These are phyloP conservation scores for Notamacropus eugenii DNA, from an alignment of 2,797 vertebrate genomes.

Conservation along the genomic window DNA sequence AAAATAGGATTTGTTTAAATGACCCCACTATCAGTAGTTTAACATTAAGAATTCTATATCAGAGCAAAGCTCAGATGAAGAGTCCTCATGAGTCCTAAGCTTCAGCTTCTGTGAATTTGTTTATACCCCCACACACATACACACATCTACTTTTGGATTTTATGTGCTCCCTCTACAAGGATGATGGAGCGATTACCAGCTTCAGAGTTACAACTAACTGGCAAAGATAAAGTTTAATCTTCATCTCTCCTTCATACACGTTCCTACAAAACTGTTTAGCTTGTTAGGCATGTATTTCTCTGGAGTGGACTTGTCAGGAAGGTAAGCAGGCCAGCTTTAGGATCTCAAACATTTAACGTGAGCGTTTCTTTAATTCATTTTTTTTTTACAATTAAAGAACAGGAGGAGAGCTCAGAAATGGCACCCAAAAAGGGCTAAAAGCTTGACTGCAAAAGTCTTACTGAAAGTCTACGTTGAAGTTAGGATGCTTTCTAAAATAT, in stretches of 20 bases:
- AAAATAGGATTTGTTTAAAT: constrained; percentile 69
- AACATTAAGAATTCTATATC: constrained; percentile 65
- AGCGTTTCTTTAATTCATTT: constrained; percentile 64
- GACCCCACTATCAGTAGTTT: constrained; percentile 77
- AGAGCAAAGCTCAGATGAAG: constrained; percentile 45
- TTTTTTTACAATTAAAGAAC: constrained; percentile 69
- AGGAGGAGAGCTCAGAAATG: constrained; percentile 71
- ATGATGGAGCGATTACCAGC: constrained; percentile 74
- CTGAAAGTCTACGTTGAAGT: constrained; percentile 77
- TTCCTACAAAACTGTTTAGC: constrained; percentile 76
- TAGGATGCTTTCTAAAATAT: constrained; percentile 76
- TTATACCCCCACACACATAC: constrained; percentile 56
- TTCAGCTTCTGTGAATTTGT: constrained; percentile 67
- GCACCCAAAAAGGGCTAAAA: constrained; percentile 73
- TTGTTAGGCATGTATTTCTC: constrained; percentile 79
- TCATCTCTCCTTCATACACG: constrained; percentile 63
- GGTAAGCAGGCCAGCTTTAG: constrained; percentile 76
- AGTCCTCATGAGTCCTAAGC: constrained; percentile 71
- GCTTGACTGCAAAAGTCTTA: constrained; percentile 72
- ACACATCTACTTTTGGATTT: constrained; percentile 65
- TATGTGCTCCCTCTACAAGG: constrained; percentile 62
- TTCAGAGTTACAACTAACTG: constrained; percentile 72
- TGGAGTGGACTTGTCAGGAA: constrained; percentile 75
- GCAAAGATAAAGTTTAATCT: constrained; percentile 81
- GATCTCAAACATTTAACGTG: constrained; percentile 79